These are phyloP conservation scores for Drosophila meridiana DNA, from an alignment of 2,888 invertebrate genomes.

Conservation along the genomic window DNA sequence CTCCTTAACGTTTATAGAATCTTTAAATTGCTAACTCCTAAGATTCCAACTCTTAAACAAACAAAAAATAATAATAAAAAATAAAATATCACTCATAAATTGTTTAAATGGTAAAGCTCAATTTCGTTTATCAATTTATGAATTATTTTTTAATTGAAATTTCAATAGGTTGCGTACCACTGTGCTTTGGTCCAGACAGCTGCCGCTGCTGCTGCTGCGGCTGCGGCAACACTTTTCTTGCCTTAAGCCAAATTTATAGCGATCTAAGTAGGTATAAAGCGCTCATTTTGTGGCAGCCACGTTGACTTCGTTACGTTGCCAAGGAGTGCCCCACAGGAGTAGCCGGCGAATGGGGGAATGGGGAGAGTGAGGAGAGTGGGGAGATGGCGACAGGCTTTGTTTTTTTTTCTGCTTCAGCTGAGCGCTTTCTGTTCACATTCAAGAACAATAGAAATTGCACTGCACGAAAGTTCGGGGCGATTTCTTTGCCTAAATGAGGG, in stretches of 20 bases:
- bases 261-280: conserved; percentile 81
- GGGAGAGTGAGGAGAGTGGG: background rate
- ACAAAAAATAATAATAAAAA: too few species aligned
- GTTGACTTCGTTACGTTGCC: conserved; percentile 75
- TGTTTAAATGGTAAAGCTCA: background rate
- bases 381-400: conserved; percentile 32
- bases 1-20: background rate
- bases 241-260: conserved; percentile 80
- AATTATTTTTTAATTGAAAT: background rate
- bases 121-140: background rate
- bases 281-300: conserved; percentile 78
- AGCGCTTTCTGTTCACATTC: conserved; percentile 33
- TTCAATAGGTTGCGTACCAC: conserved; percentile 10
- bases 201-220: conserved; percentile 24
- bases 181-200: conserved; percentile 50
- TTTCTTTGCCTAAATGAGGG: conserved; percentile 35
- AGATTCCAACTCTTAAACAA: too few species aligned
- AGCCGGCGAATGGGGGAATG: background rate
- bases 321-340: conserved; percentile 78
- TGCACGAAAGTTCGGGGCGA: conserved; percentile 59
- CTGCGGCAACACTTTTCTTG: conserved; percentile 79
- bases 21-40: background rate
- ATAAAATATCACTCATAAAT: too few species aligned
- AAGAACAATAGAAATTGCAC: conserved; percentile 76
- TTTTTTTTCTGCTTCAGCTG: conserved; percentile 37